These are phyloP conservation scores for Hydropsyche tenuis DNA, from an alignment of 1,140 invertebrate genomes.

Conservation along the genomic window DNA sequence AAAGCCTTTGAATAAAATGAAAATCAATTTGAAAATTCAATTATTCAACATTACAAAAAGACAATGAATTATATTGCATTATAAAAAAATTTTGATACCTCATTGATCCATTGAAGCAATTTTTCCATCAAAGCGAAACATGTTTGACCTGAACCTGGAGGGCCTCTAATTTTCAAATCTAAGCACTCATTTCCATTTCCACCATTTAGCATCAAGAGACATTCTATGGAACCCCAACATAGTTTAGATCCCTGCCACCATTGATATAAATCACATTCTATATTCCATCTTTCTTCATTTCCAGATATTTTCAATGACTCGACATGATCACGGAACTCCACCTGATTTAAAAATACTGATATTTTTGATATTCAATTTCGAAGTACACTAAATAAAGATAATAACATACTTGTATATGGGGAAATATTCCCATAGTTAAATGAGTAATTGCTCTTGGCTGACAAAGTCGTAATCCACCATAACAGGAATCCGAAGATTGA, in stretches of 20 bases:
- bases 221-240: slow-evolving; percentile 74
- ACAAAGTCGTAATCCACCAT: slow-evolving; percentile 73
- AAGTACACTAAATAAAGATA: slow-evolving; percentile 28
- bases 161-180: slow-evolving; percentile 79
- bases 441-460: slow-evolving; percentile 66
- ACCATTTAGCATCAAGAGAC: slow-evolving; percentile 69
- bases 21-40: slow-evolving; percentile 16
- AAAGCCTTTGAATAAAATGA: slow-evolving; percentile 59
- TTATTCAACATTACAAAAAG: too few species aligned
- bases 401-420: slow-evolving; percentile 69
- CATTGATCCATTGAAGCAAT: slow-evolving; percentile 73
- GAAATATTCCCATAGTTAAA: slow-evolving; percentile 72
- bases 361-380: not conserved
- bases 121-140: slow-evolving; percentile 81
- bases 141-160: slow-evolving; percentile 63
- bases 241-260: slow-evolving; percentile 84
- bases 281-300: slow-evolving; percentile 62
- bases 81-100: slow-evolving; percentile 55
- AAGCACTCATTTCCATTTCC: slow-evolving; percentile 63
- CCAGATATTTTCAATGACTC: slow-evolving; percentile 61
- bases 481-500: slow-evolving; percentile 62
- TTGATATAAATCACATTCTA: slow-evolving; percentile 76
- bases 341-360: slow-evolving; percentile 54
- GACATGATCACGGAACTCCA: slow-evolving; percentile 66
- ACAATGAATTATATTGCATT: not conserved